Evolutionary conservation across 2,888 invertebrate species (phyloP).

Genomic region (Macaria liturata): DNA sequence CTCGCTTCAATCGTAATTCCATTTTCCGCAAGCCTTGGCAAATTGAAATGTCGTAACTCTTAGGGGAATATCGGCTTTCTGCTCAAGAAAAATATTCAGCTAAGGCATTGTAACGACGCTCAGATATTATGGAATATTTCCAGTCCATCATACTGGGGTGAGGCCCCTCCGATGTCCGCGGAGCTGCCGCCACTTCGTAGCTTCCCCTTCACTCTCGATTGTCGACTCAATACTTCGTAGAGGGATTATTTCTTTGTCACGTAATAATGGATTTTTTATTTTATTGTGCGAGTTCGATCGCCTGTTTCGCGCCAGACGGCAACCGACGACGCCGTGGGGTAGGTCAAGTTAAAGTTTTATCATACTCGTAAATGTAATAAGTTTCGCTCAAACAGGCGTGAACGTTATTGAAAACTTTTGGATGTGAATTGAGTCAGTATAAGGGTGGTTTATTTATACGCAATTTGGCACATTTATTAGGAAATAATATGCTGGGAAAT

Average conservation of each 20-base stretch:
- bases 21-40: conserved; percentile 84
- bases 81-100: conserved; percentile 81
- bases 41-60: conserved; percentile 85
- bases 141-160: conserved; percentile 75
- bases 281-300: conserved; percentile 27
- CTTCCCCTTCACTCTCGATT: conserved; percentile 55
- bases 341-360: conserved; percentile 44
- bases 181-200: conserved; percentile 65
- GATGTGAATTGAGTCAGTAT: neutral
- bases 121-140: conserved; percentile 79
- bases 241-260: conserved; percentile 42
- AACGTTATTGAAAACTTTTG: conserved; percentile 11
- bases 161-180: conserved; percentile 68
- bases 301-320: conserved; percentile 21
- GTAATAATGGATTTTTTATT: conserved; percentile 39
- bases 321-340: conserved; percentile 36
- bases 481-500: no score
- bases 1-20: conserved; percentile 83
- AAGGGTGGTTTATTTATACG: no score
- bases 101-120: conserved; percentile 79
- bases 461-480: no score
- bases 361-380: conserved; percentile 17
- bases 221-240: conserved; percentile 45
- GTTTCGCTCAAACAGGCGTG: conserved; percentile 18
- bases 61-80: conserved; percentile 84